phyloP scores from a whole-genome alignment of 2,797 vertebrate genomes.

The Chelonia mydas region DNA sequence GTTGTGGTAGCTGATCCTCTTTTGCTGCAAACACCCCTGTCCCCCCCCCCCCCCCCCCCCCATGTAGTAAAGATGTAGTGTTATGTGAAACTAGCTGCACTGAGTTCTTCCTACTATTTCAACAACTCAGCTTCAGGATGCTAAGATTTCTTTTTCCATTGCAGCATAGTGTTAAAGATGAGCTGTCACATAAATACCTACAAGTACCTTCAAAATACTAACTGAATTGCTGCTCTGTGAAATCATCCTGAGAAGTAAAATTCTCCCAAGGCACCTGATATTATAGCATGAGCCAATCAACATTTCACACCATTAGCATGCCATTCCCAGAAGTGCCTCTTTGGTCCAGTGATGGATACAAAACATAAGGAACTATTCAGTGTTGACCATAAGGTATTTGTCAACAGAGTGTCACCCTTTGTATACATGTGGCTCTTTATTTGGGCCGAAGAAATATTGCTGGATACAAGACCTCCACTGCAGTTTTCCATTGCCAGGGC shows the following conservation, averaged over 20 bases:
- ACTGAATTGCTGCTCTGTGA: not conserved
- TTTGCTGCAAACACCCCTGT: not conserved
- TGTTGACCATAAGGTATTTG: constrained; percentile 35
- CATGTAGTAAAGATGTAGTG: not conserved
- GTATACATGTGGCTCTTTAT: constrained; percentile 32
- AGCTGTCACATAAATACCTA: constrained; percentile 11
- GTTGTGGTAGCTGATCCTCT: not conserved
- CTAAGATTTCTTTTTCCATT: not conserved
- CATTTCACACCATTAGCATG: not conserved
- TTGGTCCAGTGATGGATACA: not conserved
- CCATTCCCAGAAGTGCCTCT: not conserved
- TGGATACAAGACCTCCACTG: constrained; percentile 5
- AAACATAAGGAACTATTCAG: not conserved
- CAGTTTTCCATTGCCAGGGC: constrained; percentile 27
- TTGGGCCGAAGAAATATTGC: constrained; percentile 27
- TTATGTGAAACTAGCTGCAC: not conserved
- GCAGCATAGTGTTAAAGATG: not conserved
- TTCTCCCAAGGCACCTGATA: not conserved
- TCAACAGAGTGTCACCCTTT: not conserved
- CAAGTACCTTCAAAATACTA: not conserved
- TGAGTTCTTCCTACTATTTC: not conserved
- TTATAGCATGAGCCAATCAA: not conserved
- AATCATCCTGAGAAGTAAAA: constrained; percentile 25
- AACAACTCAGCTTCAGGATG: not conserved
- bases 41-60: not conserved